Evolutionary conservation across 2,113 vertebrate species (phyloP).

Genomic region (Plecotus auritus): DNA sequence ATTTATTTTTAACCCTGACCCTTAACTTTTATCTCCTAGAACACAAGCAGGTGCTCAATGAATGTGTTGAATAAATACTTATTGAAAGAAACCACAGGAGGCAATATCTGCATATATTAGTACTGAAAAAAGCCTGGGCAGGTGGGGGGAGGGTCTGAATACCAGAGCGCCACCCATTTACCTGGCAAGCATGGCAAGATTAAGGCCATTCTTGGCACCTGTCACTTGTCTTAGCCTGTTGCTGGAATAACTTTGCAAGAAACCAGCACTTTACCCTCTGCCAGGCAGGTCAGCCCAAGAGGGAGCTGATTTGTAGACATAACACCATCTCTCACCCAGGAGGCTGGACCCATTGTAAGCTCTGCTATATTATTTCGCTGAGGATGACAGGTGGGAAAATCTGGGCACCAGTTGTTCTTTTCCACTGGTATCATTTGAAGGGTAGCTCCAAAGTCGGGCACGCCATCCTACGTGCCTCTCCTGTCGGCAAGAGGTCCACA

Average conservation of each 20-base stretch:
- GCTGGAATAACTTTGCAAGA: conserved; percentile 55
- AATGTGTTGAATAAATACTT: background rate
- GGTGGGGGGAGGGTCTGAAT: background rate
- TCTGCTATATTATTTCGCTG: conserved; percentile 64
- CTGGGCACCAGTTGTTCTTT: conserved; percentile 76
- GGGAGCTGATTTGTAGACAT: conserved; percentile 59
- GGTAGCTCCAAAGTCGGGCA: conserved; percentile 68
- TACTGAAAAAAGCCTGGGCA: background rate
- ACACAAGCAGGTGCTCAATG: background rate
- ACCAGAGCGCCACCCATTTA: background rate
- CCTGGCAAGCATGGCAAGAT: conserved; percentile 18
- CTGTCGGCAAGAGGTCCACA: conserved; percentile 44
- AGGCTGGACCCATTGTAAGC: conserved; percentile 43
- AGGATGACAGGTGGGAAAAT: conserved; percentile 70
- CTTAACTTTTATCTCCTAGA: background rate
- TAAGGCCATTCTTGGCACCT: conserved; percentile 40
- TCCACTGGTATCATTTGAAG: conserved; percentile 68
- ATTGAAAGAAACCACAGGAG: background rate
- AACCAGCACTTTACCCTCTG: conserved; percentile 50
- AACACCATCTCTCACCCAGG: conserved; percentile 63
- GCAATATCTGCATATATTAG: background rate
- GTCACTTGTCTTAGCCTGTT: conserved; percentile 40
- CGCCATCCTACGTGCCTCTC: conserved; percentile 61
- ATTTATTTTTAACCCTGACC: background rate
- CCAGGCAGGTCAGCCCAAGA: conserved; percentile 62